Conservation (phyloP, 2,113 vertebrate species). For the Beaufortia kweichowensis region DNA sequence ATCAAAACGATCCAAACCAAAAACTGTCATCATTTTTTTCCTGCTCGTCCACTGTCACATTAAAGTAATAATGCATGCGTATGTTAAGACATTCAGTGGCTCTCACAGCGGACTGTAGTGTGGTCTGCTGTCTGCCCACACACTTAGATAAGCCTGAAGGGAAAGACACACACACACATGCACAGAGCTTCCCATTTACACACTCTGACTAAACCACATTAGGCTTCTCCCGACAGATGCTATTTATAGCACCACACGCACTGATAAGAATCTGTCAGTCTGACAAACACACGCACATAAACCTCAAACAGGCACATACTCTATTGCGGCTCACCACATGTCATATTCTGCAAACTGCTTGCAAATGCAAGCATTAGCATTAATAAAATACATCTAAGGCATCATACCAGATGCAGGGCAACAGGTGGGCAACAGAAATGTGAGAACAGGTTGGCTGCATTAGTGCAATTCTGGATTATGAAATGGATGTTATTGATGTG, state of each 20-base stretch:
- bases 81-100: not conserved
- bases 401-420: not conserved
- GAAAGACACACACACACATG: conserved; percentile 33
- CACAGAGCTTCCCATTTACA: conserved; percentile 48
- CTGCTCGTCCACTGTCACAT: not conserved
- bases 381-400: not conserved
- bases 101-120: conserved; percentile 32
- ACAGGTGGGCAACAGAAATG: conserved; percentile 28
- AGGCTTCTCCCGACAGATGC: conserved; percentile 31
- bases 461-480: too few relatives aligned
- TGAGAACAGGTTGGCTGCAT: conserved; percentile 10
- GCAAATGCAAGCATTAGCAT: not conserved
- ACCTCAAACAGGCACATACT: not conserved
- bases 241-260: conserved; percentile 55
- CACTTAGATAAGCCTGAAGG: conserved; percentile 25
- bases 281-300: conserved; percentile 14
- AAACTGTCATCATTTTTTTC: not conserved
- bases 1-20: too few relatives aligned
- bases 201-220: conserved; percentile 41
- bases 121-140: conserved; percentile 49
- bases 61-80: not conserved
- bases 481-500: too few relatives aligned
- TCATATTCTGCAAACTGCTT: not conserved
- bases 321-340: not conserved
- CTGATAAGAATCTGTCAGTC: conserved; percentile 22